phyloP scores from a whole-genome alignment of 2,888 invertebrate genomes.

The Lithophane ornitopus region DNA sequence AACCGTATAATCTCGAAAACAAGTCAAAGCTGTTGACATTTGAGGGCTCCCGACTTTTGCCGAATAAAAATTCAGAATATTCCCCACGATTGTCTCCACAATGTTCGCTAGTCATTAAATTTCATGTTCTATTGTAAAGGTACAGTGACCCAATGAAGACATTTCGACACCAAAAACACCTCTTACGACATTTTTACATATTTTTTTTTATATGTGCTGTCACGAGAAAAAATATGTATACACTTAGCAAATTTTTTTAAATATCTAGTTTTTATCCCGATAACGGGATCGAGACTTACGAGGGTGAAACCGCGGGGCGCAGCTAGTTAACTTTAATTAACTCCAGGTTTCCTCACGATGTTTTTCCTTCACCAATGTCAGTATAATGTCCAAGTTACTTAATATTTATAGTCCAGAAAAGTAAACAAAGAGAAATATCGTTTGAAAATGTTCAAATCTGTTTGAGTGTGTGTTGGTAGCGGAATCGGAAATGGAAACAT shows the following conservation, averaged over 20 bases:
- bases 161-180: conserved; percentile 31
- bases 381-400: background rate
- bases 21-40: conserved; percentile 63
- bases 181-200: conserved; percentile 14
- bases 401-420: conserved; percentile 21
- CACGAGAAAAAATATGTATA: too few species aligned
- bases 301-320: too few species aligned
- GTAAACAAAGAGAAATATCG: conserved; percentile 29
- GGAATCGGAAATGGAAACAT: conserved; percentile 28
- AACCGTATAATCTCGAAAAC: conserved; percentile 59
- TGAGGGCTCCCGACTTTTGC: conserved; percentile 65
- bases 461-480: conserved; percentile 19
- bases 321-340: background rate
- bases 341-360: background rate
- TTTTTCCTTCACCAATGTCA: background rate
- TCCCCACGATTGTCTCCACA: conserved; percentile 60
- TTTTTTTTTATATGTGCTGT: too few species aligned
- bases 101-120: conserved; percentile 69
- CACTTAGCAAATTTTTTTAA: too few species aligned
- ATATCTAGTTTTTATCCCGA: too few species aligned
- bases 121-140: conserved; percentile 57
- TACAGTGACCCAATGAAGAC: conserved; percentile 39
- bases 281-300: too few species aligned
- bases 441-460: conserved; percentile 33
- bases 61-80: conserved; percentile 72